phyloP scores from a whole-genome alignment of 2,797 vertebrate species.

The Odontamblyopus rebecca region DNA sequence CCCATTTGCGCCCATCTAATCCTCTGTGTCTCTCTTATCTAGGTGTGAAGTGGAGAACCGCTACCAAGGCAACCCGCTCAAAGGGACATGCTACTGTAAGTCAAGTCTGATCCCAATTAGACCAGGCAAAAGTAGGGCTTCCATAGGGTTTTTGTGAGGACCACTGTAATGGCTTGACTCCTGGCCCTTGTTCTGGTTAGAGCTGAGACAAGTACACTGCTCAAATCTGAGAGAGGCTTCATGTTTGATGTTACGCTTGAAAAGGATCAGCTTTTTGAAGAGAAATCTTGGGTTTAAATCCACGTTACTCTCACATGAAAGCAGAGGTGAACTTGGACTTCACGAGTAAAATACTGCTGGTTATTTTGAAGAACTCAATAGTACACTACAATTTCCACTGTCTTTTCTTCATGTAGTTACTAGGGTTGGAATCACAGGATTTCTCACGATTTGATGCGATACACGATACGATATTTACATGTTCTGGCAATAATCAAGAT shows the following conservation, averaged over 20 bases:
- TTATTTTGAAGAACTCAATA: not conserved
- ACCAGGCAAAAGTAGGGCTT: not conserved
- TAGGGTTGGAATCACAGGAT: no score
- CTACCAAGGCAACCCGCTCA: conserved; percentile 98
- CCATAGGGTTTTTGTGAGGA: not conserved
- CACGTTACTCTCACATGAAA: not conserved
- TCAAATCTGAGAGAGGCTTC: conserved; percentile 39
- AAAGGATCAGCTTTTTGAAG: conserved; percentile 6
- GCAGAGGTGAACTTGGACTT: not conserved
- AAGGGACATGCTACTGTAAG: conserved; percentile 99
- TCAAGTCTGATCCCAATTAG: conserved; percentile 79
- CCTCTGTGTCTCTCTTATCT: conserved; percentile 30
- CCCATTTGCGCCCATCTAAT: conserved; percentile 5
- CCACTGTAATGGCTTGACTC: conserved; percentile 13
- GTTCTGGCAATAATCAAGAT: no score
- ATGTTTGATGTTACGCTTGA: conserved; percentile 37
- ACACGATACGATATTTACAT: no score
- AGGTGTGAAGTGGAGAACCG: conserved; percentile 98
- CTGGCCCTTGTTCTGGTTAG: conserved; percentile 20
- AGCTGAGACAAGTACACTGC: conserved; percentile 14
- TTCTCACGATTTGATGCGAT: no score
- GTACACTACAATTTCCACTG: no score
- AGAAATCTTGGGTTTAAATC: conserved; percentile 10
- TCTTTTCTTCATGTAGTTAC: no score
- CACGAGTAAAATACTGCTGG: not conserved